Evolutionary conservation across 2,888 invertebrate species (phyloP).

Genomic region (Lepeophtheirus nordmannii): DNA sequence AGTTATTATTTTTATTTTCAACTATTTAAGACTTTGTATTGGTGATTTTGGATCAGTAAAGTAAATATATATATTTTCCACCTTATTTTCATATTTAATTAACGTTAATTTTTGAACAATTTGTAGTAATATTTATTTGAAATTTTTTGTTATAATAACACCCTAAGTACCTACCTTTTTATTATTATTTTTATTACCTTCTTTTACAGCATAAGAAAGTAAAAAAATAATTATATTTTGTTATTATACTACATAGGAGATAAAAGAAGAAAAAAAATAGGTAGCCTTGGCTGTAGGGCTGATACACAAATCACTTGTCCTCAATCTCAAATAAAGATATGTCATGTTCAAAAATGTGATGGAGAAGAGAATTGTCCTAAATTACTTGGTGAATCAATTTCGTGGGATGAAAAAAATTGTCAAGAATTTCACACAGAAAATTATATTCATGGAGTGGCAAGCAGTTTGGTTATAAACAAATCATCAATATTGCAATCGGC

Average conservation of each 20-base stretch:
- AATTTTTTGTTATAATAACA: too few species aligned
- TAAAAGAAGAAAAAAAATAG: too few species aligned
- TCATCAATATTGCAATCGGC: too few species aligned
- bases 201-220: neutral
- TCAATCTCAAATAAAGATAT: slow-evolving; percentile 23
- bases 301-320: slow-evolving; percentile 20
- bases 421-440: neutral
- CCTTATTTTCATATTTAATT: too few species aligned
- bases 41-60: too few species aligned
- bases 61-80: too few species aligned
- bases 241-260: neutral
- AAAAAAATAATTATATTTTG: neutral
- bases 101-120: too few species aligned
- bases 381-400: slow-evolving; percentile 25
- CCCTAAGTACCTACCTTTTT: too few species aligned
- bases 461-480: too few species aligned
- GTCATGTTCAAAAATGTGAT: slow-evolving; percentile 30
- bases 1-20: too few species aligned
- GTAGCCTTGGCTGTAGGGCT: slow-evolving; percentile 11
- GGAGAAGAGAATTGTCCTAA: slow-evolving; percentile 32
- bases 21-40: too few species aligned
- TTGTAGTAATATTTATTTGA: too few species aligned
- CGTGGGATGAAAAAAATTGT: slow-evolving; percentile 30
- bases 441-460: neutral
- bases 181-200: neutral